Evolutionary conservation across 1,140 invertebrate genomes (phyloP).

Genomic region (Apis dorsata): DNA sequence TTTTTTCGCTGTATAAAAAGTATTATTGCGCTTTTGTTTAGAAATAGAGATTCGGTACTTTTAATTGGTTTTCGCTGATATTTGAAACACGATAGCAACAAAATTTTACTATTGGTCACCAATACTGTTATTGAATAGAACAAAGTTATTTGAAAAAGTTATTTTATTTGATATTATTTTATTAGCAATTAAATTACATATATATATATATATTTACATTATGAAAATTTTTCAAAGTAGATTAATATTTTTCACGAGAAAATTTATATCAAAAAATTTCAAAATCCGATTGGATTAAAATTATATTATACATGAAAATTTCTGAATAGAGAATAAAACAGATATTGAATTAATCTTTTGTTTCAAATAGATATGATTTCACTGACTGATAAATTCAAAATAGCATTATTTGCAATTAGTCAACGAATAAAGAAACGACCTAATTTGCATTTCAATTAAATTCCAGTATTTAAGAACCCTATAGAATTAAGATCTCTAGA

Average conservation of each 20-base stretch:
- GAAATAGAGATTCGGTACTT: background rate
- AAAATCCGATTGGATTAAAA: too few relatives aligned
- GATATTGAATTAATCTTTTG: too few relatives aligned
- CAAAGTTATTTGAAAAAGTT: background rate
- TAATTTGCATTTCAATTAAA: background rate
- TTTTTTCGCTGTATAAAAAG: background rate
- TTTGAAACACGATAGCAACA: background rate
- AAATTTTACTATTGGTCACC: background rate
- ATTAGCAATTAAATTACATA: too few relatives aligned
- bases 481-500: slow-evolving; percentile 24
- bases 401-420: background rate
- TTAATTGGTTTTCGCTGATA: background rate
- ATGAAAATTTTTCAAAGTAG: too few relatives aligned
- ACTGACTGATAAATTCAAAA: background rate
- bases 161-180: background rate
- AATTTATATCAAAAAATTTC: too few relatives aligned
- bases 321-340: too few relatives aligned
- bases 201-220: too few relatives aligned
- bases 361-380: too few relatives aligned
- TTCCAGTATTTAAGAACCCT: slow-evolving; percentile 4
- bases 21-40: background rate
- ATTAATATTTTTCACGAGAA: too few relatives aligned
- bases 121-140: background rate
- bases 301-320: too few relatives aligned
- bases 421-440: background rate